Evolutionary conservation across 1,140 invertebrate genomes (phyloP).

Genomic region (Penaeus chinensis): DNA sequence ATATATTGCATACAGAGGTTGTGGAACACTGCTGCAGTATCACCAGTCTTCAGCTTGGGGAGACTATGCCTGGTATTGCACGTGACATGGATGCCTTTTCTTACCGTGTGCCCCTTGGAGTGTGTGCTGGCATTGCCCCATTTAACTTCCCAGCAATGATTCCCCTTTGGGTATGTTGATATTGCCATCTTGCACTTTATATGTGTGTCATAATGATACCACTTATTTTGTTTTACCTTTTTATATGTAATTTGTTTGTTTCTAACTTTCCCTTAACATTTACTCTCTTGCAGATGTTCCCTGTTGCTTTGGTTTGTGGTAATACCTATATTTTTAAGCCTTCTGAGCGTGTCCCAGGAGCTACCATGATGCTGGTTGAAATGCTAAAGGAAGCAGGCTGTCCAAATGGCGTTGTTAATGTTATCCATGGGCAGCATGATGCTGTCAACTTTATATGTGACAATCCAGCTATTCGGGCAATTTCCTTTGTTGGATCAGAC

Average conservation of each 20-base stretch:
- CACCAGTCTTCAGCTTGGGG: slow-evolving; percentile 90
- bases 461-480: slow-evolving; percentile 93
- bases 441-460: slow-evolving; percentile 98
- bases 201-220: background rate
- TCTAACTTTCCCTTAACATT: background rate
- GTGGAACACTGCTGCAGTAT: slow-evolving; percentile 97
- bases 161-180: slow-evolving; percentile 84
- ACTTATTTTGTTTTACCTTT: background rate
- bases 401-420: slow-evolving; percentile 93
- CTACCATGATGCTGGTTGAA: slow-evolving; percentile 93
- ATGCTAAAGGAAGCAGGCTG: slow-evolving; percentile 90
- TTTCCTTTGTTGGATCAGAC: slow-evolving; percentile 99
- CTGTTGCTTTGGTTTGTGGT: slow-evolving; percentile 91
- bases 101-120: slow-evolving; percentile 89
- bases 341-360: slow-evolving; percentile 97
- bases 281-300: slow-evolving; percentile 68
- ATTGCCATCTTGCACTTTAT: background rate
- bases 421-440: slow-evolving; percentile 95
- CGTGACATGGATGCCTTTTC: slow-evolving; percentile 94
- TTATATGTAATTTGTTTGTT: background rate
- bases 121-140: slow-evolving; percentile 87
- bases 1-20: slow-evolving; percentile 78
- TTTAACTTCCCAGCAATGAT: slow-evolving; percentile 99
- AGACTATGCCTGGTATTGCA: slow-evolving; percentile 89
- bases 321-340: slow-evolving; percentile 84